Conservation (phyloP, 2,797 vertebrate species). For the Peromyscus nudipes region DNA sequence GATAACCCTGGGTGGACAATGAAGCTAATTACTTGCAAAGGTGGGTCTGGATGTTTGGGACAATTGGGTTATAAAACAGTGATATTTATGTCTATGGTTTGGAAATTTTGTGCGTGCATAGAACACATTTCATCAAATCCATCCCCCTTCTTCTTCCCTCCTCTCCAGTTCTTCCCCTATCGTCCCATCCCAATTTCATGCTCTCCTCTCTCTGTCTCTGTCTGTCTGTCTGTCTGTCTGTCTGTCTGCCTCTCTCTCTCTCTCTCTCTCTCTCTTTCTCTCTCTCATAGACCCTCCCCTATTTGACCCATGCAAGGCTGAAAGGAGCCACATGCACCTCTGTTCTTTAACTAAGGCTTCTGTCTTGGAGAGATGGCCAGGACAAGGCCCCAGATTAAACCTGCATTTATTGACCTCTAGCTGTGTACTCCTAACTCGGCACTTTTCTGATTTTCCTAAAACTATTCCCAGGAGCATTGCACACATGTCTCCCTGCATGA, state of each 20-base stretch:
- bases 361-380: background rate
- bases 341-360: background rate
- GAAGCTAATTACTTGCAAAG: background rate
- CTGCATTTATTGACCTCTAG: background rate
- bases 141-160: no score
- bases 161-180: background rate
- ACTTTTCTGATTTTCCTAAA: background rate
- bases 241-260: background rate
- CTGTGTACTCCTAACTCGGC: background rate
- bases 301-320: background rate
- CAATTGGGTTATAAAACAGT: background rate
- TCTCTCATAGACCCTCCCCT: background rate
- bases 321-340: background rate
- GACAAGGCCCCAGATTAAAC: background rate
- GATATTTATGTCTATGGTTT: background rate
- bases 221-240: background rate
- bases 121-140: background rate
- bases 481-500: background rate
- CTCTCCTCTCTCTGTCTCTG: background rate
- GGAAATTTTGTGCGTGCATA: background rate
- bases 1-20: background rate
- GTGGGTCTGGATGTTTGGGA: fast-evolving
- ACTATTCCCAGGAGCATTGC: background rate
- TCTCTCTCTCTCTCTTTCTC: background rate
- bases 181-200: background rate